Conservation (phyloP, 2,888 invertebrate genomes). For the Norana najaformis region DNA sequence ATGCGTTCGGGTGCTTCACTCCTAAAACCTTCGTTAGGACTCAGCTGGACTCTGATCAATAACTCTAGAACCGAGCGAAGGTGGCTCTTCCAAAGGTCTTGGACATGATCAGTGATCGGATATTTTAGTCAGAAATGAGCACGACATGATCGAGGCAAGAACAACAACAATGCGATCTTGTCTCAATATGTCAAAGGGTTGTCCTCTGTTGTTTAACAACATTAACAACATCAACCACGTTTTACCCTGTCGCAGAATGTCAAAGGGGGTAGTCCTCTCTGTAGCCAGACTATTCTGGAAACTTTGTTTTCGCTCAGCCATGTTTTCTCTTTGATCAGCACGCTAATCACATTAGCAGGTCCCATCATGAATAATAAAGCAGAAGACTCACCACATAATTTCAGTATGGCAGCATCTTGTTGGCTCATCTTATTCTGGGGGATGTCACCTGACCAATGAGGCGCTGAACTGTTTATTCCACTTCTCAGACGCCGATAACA, state of each 20-base stretch:
- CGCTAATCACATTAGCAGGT: not conserved
- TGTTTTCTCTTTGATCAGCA: not conserved
- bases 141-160: not conserved
- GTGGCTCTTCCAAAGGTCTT: not conserved
- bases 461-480: not conserved
- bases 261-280: not conserved
- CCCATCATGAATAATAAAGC: too few relatives aligned
- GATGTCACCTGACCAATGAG: slow-evolving; percentile 15
- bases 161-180: not conserved
- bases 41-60: not conserved
- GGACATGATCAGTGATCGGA: not conserved
- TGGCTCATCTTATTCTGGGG: slow-evolving; percentile 19
- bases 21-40: not conserved
- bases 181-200: too few relatives aligned
- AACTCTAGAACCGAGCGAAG: not conserved
- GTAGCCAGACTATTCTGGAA: not conserved
- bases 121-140: not conserved
- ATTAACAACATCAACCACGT: not conserved
- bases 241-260: not conserved
- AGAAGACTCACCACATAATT: slow-evolving; percentile 42
- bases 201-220: too few relatives aligned
- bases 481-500: slow-evolving; percentile 38
- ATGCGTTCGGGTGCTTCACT: not conserved
- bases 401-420: slow-evolving; percentile 39
- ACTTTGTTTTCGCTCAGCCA: not conserved